These are phyloP conservation scores for Megathymus violae DNA, from an alignment of 1,140 invertebrate species.

Conservation along the genomic window DNA sequence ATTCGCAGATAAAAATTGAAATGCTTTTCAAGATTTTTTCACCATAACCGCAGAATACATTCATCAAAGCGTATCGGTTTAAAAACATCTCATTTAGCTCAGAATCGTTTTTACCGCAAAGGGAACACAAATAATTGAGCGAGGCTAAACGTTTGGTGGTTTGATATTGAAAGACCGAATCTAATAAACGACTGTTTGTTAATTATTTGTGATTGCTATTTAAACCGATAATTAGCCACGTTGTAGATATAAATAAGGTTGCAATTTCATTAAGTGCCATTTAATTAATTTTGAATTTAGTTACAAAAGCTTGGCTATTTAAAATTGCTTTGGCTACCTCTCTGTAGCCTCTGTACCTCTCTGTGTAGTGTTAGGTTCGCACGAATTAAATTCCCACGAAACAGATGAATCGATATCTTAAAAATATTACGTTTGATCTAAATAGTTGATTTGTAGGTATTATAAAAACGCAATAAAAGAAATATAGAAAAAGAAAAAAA, in stretches of 20 bases:
- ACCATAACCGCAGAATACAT: conserved; percentile 1
- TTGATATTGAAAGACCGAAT: conserved; percentile 19
- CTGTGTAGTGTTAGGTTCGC: no score
- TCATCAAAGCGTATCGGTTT: conserved; percentile 24
- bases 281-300: neutral
- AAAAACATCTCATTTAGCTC: conserved; percentile 25
- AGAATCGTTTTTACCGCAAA: conserved; percentile 29
- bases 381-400: no score
- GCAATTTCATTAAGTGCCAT: conserved; percentile 6
- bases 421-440: no score
- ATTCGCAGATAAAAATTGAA: conserved; percentile 17
- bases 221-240: conserved; percentile 8
- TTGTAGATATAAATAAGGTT: conserved; percentile 2
- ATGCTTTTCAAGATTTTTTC: conserved; percentile 16
- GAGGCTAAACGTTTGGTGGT: conserved; percentile 15
- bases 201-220: conserved; percentile 19
- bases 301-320: no score
- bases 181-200: conserved; percentile 22
- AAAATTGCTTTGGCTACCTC: no score
- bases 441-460: no score
- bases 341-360: no score
- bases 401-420: no score
- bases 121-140: conserved; percentile 26
- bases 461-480: no score
- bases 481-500: no score